Percentiles rank a stretch among this genome's conserved stretches.
These are phyloP conservation scores for Columba livia DNA, from an alignment of 2,113 vertebrate species.

Conservation along the genomic window DNA sequence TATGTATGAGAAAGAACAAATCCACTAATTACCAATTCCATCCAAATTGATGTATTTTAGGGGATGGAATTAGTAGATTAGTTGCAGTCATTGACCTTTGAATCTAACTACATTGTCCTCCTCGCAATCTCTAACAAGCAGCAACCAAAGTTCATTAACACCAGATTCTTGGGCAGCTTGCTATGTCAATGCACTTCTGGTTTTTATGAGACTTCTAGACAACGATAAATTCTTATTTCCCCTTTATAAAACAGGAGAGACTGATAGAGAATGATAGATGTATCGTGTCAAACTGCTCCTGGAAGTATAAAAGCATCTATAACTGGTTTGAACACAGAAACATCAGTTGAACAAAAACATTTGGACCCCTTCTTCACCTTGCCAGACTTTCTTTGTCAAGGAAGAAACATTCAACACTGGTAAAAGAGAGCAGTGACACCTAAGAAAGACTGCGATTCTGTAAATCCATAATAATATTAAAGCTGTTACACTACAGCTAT, in stretches of 20 bases:
- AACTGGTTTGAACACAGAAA: neutral
- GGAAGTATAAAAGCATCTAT: neutral
- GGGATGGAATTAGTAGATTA: neutral
- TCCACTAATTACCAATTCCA: neutral
- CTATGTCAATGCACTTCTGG: neutral
- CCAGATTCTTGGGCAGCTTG: neutral
- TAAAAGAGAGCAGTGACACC: neutral
- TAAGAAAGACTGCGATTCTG: neutral
- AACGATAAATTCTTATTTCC: neutral
- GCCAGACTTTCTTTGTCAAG: neutral
- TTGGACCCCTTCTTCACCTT: neutral
- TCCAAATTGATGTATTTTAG: neutral
- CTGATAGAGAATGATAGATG: neutral
- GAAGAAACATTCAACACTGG: neutral
- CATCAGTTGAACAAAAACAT: neutral
- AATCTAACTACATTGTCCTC: neutral
- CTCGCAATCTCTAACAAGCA: neutral
- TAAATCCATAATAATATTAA: neutral
- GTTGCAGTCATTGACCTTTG: neutral
- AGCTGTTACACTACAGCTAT: neutral
- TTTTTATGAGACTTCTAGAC: neutral
- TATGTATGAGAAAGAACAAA: neutral
- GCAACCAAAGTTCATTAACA: neutral
- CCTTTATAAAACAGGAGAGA: neutral
- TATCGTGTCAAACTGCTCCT: constrained; percentile 3